A percentile compares a stretch with the other conserved stretches of the same genome.
Conservation (phyloP, 2,797 vertebrate genomes). For the Calcarius lapponicus region DNA sequence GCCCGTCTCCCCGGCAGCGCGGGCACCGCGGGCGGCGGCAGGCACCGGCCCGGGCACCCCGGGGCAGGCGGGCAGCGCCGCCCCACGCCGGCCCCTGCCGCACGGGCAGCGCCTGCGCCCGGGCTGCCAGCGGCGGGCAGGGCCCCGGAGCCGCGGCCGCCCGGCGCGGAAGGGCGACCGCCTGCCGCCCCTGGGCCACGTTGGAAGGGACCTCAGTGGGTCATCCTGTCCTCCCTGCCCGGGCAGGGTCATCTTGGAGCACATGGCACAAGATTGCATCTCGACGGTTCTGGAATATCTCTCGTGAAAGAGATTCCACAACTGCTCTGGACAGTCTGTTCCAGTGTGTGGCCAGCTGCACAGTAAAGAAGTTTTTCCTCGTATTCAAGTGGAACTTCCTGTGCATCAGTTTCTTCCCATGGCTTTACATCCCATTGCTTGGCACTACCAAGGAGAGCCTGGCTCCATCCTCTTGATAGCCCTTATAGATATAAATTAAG, state of each 20-base stretch:
- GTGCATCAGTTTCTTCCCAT: background rate
- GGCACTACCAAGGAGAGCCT: background rate
- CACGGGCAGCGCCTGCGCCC: background rate
- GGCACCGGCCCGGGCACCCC: background rate
- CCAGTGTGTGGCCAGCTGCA: background rate
- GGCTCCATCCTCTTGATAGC: background rate
- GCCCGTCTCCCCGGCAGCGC: background rate
- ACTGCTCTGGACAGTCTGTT: fast-evolving
- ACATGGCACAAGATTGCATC: background rate
- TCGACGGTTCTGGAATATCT: background rate
- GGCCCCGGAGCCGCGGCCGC: background rate
- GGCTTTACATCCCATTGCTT: background rate
- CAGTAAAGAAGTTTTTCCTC: background rate
- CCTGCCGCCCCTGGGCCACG: fast-evolving
- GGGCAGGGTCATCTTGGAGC: background rate
- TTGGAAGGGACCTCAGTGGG: background rate
- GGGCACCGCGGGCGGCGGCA: background rate
- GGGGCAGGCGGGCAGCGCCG: background rate
- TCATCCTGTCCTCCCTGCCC: too few species aligned
- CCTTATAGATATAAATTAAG: background rate
- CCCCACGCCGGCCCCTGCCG: background rate
- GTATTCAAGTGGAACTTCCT: background rate
- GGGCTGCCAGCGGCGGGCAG: background rate
- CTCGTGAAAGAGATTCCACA: background rate
- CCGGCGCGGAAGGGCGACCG: fast-evolving